A percentile compares a stretch with the other conserved stretches of the same genome.
Conservation (phyloP, 1,140 invertebrate species). For the Pectinophora gossypiella region DNA sequence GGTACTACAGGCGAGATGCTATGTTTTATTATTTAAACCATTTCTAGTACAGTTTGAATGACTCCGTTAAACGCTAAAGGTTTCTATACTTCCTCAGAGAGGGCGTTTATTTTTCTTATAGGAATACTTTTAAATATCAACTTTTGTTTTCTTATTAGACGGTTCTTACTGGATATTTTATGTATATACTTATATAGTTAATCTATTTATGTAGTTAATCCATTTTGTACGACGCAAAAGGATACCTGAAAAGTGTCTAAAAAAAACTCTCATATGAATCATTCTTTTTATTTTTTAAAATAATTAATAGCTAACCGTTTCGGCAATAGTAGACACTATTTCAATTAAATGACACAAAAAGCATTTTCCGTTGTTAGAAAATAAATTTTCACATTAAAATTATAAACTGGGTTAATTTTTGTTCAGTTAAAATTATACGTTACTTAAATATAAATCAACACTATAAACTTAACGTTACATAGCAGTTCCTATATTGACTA, state of each 20-base stretch:
- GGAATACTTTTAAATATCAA: no score
- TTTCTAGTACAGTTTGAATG: no score
- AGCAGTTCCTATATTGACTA: slow-evolving; percentile 49
- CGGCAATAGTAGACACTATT: slow-evolving; percentile 69
- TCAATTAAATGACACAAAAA: slow-evolving; percentile 72
- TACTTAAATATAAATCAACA: slow-evolving; percentile 58
- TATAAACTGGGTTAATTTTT: slow-evolving; percentile 56
- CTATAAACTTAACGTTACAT: slow-evolving; percentile 58
- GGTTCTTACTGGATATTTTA: no score
- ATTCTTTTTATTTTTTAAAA: slow-evolving; percentile 74
- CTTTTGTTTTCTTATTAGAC: no score
- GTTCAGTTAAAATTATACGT: slow-evolving; percentile 56
- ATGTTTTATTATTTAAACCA: no score
- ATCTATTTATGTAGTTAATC: no score
- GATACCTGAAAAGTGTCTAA: no score
- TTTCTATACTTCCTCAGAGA: no score
- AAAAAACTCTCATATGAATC: slow-evolving; percentile 63
- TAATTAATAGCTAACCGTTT: slow-evolving; percentile 74
- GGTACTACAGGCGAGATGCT: no score
- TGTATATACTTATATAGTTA: no score
- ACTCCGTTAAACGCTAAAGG: no score
- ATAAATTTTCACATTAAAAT: slow-evolving; percentile 49
- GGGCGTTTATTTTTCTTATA: no score
- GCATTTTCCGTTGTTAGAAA: slow-evolving; percentile 72
- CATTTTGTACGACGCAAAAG: slow-evolving; percentile 15